Evolutionary conservation across 2,888 invertebrate species (phyloP), one percentile per base, ranked within the genome.

Genomic region (Axea sp.): DNA sequence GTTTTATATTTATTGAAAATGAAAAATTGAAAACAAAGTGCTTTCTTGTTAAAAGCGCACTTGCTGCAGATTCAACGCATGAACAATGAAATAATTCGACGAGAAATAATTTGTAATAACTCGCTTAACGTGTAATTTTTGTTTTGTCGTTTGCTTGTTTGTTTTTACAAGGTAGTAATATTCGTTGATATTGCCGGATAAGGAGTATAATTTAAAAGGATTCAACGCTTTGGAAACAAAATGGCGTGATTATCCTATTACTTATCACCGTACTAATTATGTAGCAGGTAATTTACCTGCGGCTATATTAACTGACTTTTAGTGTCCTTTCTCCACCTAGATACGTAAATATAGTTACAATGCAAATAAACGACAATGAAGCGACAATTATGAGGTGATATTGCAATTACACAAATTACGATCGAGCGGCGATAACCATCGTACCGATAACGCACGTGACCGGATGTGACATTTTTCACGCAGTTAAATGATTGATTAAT

Each of bases 261-360:
- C 67, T 67, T 67, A 55, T 55, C 55, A 55, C 57, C 31, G 15
- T 19, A 47, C 67, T 39, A 67, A 67, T 67, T 47, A 45, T 35
- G 8, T 1, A 19, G 31, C 55, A 31, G 39, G 47, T 47, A 55
- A 51, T 24, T 35, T 47, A 67, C 39, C 22, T 39, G 39, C 39
- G 30, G 45, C 31, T 55, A 35, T 55, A 33, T 57, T 57, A 57
- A 41, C 26, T 41, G 26, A 39, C 57, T 30, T 15, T 35, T 39
- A 67, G 39, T 55, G 47, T 55, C 65, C 43, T 55, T 55, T 65
- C 65, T 55, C 45, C 47, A 22, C 30, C 17, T 8, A 33, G 41
- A 9, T 41, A 22, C 33, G 49, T 64, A 67, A 47, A 67, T 57
- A 67, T 28, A 49, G 11, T 31, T 17, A 8, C 26, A 5, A 15